Percentiles rank a stretch among this genome's conserved stretches.
phyloP scores from a whole-genome alignment of 37 sponge, comb jelly and placozoan species.

The Oscarella lobularis region DNA sequence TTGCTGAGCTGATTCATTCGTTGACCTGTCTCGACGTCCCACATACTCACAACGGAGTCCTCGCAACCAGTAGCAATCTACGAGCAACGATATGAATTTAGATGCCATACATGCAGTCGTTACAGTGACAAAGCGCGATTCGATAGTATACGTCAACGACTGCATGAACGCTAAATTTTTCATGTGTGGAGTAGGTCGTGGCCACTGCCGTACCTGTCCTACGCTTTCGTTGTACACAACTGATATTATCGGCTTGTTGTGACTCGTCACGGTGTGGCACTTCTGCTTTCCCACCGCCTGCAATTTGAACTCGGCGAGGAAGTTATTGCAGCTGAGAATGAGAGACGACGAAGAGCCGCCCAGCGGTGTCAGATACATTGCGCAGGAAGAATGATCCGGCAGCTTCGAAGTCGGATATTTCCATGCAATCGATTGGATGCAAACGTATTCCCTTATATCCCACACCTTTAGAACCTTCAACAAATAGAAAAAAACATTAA shows the following conservation, averaged over 20 bases:
- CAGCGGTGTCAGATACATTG: slow-evolving; percentile 11
- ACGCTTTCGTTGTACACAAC: neutral
- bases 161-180: too few relatives aligned
- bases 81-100: neutral
- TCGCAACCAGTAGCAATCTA: slow-evolving; percentile 84
- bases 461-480: slow-evolving; percentile 53
- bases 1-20: slow-evolving; percentile 34
- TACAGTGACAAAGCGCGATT: too few relatives aligned
- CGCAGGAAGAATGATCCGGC: slow-evolving; percentile 58
- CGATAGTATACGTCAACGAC: too few relatives aligned
- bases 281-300: slow-evolving; percentile 7
- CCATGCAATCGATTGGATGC: slow-evolving; percentile 45
- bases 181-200: too few relatives aligned
- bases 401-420: slow-evolving; percentile 29
- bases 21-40: slow-evolving; percentile 74
- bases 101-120: neutral
- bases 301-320: slow-evolving; percentile 52
- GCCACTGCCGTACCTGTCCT: too few relatives aligned
- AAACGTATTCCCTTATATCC: slow-evolving; percentile 65
- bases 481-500: neutral
- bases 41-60: slow-evolving; percentile 66
- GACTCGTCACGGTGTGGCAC: slow-evolving; percentile 24
- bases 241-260: slow-evolving; percentile 12
- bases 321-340: slow-evolving; percentile 55
- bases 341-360: slow-evolving; percentile 15